A percentile compares a stretch with the other conserved stretches of the same genome.
Evolutionary conservation across 2,888 invertebrate genomes (phyloP).

Genomic region (Andrena bucephala): DNA sequence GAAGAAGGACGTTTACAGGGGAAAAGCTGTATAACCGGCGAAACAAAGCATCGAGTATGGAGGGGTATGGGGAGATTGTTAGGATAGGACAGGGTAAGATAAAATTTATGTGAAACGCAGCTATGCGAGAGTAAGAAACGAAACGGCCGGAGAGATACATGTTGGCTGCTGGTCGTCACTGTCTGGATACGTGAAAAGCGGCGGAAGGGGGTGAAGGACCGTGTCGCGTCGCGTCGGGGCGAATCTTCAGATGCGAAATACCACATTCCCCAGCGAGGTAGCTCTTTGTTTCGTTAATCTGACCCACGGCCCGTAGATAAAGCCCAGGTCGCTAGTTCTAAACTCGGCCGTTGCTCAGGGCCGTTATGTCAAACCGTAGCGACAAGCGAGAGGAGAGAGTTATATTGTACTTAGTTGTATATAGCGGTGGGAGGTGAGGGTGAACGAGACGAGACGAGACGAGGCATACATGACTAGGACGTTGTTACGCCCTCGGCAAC

Average conservation of each 20-base stretch:
- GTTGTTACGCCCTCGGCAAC: constrained; percentile 67
- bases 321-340: constrained; percentile 61
- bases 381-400: constrained; percentile 56
- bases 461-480: constrained; percentile 60
- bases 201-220: neutral
- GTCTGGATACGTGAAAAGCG: neutral
- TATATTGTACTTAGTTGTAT: constrained; percentile 43
- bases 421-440: constrained; percentile 18
- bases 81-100: neutral
- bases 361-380: constrained; percentile 66
- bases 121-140: too few relatives aligned
- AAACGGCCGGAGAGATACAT: too few relatives aligned
- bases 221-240: constrained; percentile 1
- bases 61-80: neutral
- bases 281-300: constrained; percentile 72
- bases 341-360: constrained; percentile 62
- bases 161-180: neutral
- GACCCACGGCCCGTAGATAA: constrained; percentile 64
- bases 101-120: too few relatives aligned
- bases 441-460: constrained; percentile 29
- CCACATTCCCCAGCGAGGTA: constrained; percentile 36
- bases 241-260: constrained; percentile 35
- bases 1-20: neutral
- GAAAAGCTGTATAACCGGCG: neutral
- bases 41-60: neutral